phyloP scores from a whole-genome alignment of 2,113 vertebrate genomes.

The Muntiacus muntjak region DNA sequence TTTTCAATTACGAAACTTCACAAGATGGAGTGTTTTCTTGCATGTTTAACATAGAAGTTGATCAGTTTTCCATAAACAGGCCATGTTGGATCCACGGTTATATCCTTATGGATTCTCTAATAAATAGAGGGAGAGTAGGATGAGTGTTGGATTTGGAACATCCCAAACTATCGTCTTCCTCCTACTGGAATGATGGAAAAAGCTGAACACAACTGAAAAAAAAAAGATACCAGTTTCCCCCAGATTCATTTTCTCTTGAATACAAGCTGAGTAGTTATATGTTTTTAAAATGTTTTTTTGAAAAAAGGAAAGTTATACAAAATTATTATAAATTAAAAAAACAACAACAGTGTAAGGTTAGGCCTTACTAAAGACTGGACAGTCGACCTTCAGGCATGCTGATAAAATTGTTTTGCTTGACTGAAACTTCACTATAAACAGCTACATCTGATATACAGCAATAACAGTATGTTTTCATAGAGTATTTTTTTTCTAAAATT shows the following conservation, averaged over 20 bases:
- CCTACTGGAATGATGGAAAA: background rate
- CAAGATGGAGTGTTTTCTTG: background rate
- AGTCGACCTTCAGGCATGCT: background rate
- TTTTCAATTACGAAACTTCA: background rate
- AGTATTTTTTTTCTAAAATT: conserved; percentile 12
- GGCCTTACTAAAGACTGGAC: background rate
- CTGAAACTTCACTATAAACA: background rate
- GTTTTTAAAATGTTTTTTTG: background rate
- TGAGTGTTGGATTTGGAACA: background rate
- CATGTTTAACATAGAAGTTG: background rate
- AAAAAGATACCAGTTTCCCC: background rate
- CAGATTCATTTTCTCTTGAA: conserved; percentile 21
- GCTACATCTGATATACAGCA: background rate
- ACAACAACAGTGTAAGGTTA: background rate
- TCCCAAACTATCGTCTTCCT: background rate
- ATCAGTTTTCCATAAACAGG: conserved; percentile 9
- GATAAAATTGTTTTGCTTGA: conserved; percentile 30
- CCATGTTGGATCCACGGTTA: background rate
- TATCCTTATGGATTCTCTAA: background rate
- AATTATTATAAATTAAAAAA: background rate
- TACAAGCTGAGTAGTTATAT: background rate
- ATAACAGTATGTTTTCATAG: background rate
- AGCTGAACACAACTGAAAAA: background rate
- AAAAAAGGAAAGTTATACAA: background rate
- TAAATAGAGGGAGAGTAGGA: background rate